These are phyloP conservation scores for Agrochola macilenta DNA, from an alignment of 2,888 invertebrate genomes.

Conservation along the genomic window DNA sequence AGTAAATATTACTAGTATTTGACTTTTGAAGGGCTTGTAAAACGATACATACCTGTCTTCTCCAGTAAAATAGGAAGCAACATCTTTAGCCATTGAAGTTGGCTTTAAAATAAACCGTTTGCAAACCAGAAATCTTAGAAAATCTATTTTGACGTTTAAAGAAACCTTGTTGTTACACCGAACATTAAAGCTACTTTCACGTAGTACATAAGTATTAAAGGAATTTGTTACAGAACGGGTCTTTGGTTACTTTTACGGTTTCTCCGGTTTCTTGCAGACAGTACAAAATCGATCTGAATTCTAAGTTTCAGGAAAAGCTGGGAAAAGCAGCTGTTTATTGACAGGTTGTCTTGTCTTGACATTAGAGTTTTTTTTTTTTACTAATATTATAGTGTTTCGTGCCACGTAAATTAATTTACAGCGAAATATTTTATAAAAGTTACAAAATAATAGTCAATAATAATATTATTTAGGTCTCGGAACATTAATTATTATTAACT, in stretches of 20 bases:
- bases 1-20: not conserved
- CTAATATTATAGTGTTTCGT: too few species aligned
- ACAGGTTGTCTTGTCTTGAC: too few species aligned
- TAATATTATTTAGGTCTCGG: too few species aligned
- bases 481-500: too few species aligned
- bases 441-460: too few species aligned
- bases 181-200: not conserved
- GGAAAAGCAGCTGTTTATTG: not conserved
- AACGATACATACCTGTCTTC: slow-evolving; percentile 69
- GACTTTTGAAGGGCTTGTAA: not conserved
- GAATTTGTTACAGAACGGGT: not conserved
- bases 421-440: too few species aligned
- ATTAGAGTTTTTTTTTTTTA: not conserved
- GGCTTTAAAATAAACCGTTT: slow-evolving; percentile 46
- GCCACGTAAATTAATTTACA: too few species aligned
- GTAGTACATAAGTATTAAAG: not conserved
- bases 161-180: not conserved
- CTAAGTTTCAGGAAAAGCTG: not conserved
- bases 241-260: slow-evolving; percentile 13
- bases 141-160: slow-evolving; percentile 57
- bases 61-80: slow-evolving; percentile 66
- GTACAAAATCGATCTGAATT: slow-evolving; percentile 17
- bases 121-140: slow-evolving; percentile 43
- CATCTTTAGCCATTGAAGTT: slow-evolving; percentile 71
- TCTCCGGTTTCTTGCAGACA: not conserved